Evolutionary conservation across 2,888 invertebrate genomes (phyloP), one percentile per base, ranked within the genome.

Genomic region (Ferdinandea cuprea): DNA sequence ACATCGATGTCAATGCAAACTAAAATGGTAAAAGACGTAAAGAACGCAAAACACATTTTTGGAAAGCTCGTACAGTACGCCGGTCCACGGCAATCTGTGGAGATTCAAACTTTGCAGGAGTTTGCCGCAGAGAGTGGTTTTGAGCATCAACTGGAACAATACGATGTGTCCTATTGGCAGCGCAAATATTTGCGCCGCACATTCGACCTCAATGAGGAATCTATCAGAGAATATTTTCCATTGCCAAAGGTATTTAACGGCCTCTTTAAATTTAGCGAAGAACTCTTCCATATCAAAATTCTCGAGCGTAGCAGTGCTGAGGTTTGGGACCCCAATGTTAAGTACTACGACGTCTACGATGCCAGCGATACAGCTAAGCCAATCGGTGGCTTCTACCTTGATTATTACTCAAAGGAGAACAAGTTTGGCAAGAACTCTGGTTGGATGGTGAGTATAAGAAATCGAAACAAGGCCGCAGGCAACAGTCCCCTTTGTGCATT

Each of bases 1-100:
- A 95, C 94, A 0, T 95, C 97, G 40, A 94, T 98, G 95, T 96
- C 96, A 37, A 96, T 98, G 96, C 95, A 96, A 91, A 97, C 97
- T 0, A 98, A 98, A 92, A 93, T 98, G 97, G 97, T 97, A 6
- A 96, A 95, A 7, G 94, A 92, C 85, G 91, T 96, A 11, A 94
- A 95, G 61, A 95, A 95, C 89, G 94, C 98, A 0, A 92, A 94
- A 85, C 92, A 93, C 77, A 93, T 95, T 78, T 92, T 98, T 25
- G 92, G 94, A 63, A 93, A 91, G 84, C 92, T 96, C 35, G 89
- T 94, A 0, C 93, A 93, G 86, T 93, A 92, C 87, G 96, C 96
- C 0, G 93, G 93, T 73, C 95, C 95, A 0, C 93, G 94, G 56
- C 97, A 97, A 89, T 94, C 95, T 72, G 91, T 92, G 4, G 98